phyloP scores from a whole-genome alignment of 2,797 vertebrate species.

The Liparis tanakae region DNA sequence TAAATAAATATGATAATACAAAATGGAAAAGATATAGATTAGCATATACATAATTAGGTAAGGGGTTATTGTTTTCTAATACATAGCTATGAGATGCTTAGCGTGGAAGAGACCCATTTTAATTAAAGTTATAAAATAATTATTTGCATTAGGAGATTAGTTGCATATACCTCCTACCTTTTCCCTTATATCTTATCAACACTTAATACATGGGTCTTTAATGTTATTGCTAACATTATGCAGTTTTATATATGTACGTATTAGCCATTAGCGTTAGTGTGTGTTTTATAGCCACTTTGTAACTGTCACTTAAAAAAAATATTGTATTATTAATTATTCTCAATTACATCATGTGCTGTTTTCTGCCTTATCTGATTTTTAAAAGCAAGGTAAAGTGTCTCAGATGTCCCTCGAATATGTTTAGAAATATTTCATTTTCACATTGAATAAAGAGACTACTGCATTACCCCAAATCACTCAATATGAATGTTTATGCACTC shows the following conservation, averaged over 20 bases:
- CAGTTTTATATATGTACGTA: background rate
- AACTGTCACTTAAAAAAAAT: background rate
- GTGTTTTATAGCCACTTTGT: conserved; percentile 20
- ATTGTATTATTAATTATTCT: too few species aligned
- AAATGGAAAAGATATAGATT: background rate
- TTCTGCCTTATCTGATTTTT: conserved; percentile 29
- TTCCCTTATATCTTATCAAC: background rate
- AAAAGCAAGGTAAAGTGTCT: conserved; percentile 13
- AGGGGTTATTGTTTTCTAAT: background rate
- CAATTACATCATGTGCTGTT: conserved; percentile 27
- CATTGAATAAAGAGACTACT: background rate
- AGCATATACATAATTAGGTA: background rate
- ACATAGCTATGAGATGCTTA: background rate
- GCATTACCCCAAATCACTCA: background rate
- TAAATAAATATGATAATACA: background rate
- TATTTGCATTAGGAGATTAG: background rate
- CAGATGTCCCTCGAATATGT: conserved; percentile 11
- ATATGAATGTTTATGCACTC: background rate
- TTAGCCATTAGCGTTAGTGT: background rate
- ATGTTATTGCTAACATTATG: background rate
- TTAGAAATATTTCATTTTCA: conserved; percentile 27
- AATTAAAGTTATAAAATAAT: background rate
- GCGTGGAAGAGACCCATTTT: background rate
- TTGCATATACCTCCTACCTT: background rate
- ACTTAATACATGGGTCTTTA: background rate